Evolutionary conservation across 2,113 vertebrate species (phyloP).

Genomic region (Leptobrachium ailaonicum): DNA sequence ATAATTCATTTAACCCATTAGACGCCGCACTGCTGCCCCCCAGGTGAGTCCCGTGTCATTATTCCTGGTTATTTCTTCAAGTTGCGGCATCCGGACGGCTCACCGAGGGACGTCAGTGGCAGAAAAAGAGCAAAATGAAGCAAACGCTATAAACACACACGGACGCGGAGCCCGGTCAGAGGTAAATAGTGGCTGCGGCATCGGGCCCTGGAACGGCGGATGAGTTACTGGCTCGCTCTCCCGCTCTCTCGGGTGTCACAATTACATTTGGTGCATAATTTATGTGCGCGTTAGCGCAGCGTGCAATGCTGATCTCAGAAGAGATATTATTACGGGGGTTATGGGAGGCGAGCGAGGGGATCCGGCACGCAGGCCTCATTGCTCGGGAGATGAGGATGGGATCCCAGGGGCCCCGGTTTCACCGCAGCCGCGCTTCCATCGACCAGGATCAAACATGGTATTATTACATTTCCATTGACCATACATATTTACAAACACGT

Average conservation of each 20-base stretch:
- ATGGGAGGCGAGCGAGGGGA: not conserved
- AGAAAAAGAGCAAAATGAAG: too few species aligned
- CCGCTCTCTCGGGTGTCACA: not conserved
- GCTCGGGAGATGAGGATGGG: not conserved
- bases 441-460: not conserved
- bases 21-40: not conserved
- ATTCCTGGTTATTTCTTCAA: not conserved
- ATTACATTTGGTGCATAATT: not conserved
- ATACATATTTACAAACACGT: not conserved
- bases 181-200: not conserved
- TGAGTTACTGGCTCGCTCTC: not conserved
- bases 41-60: not conserved
- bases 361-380: not conserved
- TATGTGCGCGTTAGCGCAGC: not conserved
- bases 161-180: not conserved
- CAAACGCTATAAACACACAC: too few species aligned
- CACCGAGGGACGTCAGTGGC: not conserved
- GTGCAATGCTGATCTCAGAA: not conserved
- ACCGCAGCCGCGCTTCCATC: not conserved
- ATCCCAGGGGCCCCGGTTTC: not conserved
- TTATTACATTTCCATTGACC: slow-evolving; percentile 19
- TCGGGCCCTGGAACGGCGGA: not conserved
- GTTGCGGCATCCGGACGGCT: not conserved
- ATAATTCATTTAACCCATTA: not conserved
- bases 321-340: not conserved